Evolutionary conservation across 1,140 invertebrate species (phyloP).

Genomic region (Monomorium pharaonis): DNA sequence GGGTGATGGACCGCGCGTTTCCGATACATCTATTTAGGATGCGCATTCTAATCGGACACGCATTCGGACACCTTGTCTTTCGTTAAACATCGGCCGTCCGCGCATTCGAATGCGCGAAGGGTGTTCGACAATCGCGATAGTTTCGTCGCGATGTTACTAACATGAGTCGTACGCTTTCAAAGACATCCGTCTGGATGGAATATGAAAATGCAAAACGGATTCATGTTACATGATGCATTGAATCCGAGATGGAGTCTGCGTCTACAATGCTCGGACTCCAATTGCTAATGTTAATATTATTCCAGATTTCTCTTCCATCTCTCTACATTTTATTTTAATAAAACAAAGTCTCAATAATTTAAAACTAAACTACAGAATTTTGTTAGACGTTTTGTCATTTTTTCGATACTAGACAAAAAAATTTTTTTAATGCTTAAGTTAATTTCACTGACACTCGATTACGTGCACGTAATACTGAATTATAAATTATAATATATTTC

Average conservation of each 20-base stretch:
- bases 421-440: background rate
- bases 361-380: background rate
- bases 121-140: background rate
- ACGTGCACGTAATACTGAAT: background rate
- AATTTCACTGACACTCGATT: background rate
- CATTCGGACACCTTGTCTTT: slow-evolving; percentile 19
- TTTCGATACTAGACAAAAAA: background rate
- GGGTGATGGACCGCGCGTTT: background rate
- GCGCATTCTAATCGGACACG: slow-evolving; percentile 23
- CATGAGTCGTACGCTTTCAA: background rate
- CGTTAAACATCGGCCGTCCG: background rate
- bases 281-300: background rate
- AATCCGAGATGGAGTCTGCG: background rate
- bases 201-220: background rate
- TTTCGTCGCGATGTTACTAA: slow-evolving; percentile 20
- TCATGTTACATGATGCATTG: background rate
- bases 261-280: background rate
- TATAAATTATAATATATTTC: slow-evolving; percentile 1
- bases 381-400: too few relatives aligned
- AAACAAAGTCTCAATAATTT: background rate
- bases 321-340: background rate
- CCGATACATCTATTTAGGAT: slow-evolving; percentile 32
- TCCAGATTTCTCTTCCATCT: background rate
- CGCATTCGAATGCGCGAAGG: background rate
- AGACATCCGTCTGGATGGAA: background rate